Base-by-base conservation (phyloP, 2,797 vertebrate genomes). In the Echeneis naucrates region DNA sequence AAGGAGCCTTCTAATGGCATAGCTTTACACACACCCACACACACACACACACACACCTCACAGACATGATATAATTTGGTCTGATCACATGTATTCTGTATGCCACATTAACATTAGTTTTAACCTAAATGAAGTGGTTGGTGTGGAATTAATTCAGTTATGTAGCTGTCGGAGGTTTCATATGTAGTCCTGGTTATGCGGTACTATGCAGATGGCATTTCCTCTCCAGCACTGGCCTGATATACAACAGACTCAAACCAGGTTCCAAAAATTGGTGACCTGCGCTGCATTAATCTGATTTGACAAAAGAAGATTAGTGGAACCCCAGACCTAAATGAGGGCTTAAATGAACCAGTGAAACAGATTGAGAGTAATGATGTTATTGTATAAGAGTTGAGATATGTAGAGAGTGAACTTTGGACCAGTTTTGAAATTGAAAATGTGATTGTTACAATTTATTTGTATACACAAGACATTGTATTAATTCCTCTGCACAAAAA, bases 281-380 rank as follows among this genome's bases (percentile, higher is more conserved):
- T 24, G 47, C 63, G 77, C 52, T 5, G 33, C 37, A 83, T 78
- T 78, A 80, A 87, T 78, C 63, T 40, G 73, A 76, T 65, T 84
- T 73, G 32, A 66, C 58, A 33, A 72, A 75, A 81, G 70, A 59
- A 83, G 77, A 84, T 78, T 72, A 78, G 53, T 55, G 55, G 44
- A 76, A 61, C 48, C 53, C 7, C 37, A 17, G 47, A 61, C 24
- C 72, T 55, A n/a, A 77, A 50, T 42, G 54, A 63, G 0, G 32
- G 59, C 72, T 68, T 54, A 54, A 54, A 57, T 32, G 17, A 65
- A 68, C 48, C 52, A 57, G 35, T 64, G 70, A 74, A 71, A 77
- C 45, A 42, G 4, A 78, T 65, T 76, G 26, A 56, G 26, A 59
- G n/a, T 33, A 37, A 54, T 55, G 8, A 30, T 48, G 53, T 32